Percentiles rank a stretch among this genome's conserved stretches.
Conservation (phyloP, 2,113 vertebrate species). For the Serranochromis macrocephalus region DNA sequence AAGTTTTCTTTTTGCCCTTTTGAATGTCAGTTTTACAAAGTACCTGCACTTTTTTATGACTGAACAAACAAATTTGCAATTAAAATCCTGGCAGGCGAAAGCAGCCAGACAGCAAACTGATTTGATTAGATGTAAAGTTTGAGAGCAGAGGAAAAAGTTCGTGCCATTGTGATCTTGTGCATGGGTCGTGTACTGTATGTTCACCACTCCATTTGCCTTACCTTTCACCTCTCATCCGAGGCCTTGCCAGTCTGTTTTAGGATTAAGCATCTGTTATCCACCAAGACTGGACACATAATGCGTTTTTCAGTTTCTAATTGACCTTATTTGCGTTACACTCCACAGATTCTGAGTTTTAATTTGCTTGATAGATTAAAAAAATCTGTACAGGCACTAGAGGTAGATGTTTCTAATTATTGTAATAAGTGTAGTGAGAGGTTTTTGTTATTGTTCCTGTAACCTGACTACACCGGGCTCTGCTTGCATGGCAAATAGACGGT, state of each 20-base stretch:
- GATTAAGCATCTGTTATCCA: background rate
- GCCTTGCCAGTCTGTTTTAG: constrained; percentile 42
- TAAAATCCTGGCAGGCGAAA: background rate
- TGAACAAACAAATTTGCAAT: background rate
- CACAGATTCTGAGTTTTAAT: background rate
- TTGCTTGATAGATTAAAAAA: background rate
- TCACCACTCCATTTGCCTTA: constrained; percentile 49
- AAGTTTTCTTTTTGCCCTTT: background rate
- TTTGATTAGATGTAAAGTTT: background rate
- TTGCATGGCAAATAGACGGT: background rate
- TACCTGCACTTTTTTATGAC: background rate
- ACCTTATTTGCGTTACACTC: background rate
- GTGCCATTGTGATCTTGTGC: background rate
- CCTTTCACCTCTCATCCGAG: constrained; percentile 36
- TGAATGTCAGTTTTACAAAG: constrained; percentile 16
- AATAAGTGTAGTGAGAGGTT: background rate
- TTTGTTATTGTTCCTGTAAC: background rate
- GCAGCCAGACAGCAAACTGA: background rate
- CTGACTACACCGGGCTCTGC: background rate
- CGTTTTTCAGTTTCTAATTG: background rate
- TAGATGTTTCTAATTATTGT: background rate
- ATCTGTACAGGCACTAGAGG: background rate
- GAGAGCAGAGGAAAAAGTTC: background rate
- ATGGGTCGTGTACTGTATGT: constrained; percentile 6
- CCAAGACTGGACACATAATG: background rate